Evolutionary conservation across 2,113 vertebrate species (phyloP).

Genomic region (Ptilonorhynchus violaceus): DNA sequence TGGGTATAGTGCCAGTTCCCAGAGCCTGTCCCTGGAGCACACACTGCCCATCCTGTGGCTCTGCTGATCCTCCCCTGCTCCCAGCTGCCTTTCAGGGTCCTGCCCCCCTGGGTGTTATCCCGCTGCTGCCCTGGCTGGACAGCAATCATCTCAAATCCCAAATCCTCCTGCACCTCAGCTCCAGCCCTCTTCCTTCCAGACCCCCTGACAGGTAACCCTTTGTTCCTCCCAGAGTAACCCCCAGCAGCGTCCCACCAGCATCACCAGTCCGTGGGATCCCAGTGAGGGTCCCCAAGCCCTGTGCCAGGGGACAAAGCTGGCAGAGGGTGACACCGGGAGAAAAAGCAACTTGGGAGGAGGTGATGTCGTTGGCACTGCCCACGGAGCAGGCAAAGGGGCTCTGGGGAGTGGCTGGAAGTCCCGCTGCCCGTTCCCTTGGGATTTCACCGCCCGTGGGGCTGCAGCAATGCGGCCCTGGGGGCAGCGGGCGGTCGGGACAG

Average conservation of each 20-base stretch:
- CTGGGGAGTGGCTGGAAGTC: not conserved
- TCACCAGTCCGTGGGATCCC: fast-evolving
- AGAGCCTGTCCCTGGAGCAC: not conserved
- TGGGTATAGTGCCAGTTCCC: not conserved
- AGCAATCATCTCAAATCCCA: not conserved
- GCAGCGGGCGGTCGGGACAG: fast-evolving
- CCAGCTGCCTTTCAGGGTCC: not conserved
- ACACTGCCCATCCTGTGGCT: not conserved
- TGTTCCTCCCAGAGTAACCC: not conserved
- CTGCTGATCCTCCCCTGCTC: not conserved
- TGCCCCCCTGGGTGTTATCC: not conserved
- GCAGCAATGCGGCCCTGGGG: not conserved
- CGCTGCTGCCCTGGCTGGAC: no score
- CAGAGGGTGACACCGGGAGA: not conserved
- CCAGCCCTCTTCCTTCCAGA: not conserved
- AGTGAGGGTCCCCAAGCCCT: not conserved
- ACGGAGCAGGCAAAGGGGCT: not conserved
- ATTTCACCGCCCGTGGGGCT: not conserved
- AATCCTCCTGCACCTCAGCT: not conserved
- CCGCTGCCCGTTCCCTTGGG: fast-evolving
- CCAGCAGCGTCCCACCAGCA: not conserved
- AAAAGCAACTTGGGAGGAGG: not conserved
- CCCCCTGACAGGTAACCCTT: not conserved
- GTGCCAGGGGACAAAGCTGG: not conserved
- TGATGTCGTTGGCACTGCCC: fast-evolving